Percentiles rank a stretch among this genome's conserved stretches.
phyloP scores from a whole-genome alignment of 2,888 invertebrate species.

The Callyntrura guangdongensis region DNA sequence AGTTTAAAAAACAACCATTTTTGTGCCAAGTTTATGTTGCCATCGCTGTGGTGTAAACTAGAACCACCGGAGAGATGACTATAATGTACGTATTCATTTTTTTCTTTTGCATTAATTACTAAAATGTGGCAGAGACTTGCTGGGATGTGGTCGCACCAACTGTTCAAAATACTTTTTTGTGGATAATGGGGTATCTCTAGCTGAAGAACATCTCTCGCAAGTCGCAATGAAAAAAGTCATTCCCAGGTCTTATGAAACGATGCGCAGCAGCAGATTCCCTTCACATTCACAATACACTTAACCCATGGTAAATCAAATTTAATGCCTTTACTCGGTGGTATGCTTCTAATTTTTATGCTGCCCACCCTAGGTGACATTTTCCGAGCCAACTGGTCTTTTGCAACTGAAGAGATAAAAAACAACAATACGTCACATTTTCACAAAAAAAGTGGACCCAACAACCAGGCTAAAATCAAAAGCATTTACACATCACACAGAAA shows the following conservation, averaged over 20 bases:
- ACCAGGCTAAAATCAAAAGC: background rate
- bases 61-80: background rate
- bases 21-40: constrained; percentile 4
- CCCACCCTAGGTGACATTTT: constrained; percentile 35
- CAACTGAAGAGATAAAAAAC: background rate
- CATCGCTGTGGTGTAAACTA: background rate
- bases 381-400: constrained; percentile 40
- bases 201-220: constrained; percentile 1
- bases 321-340: background rate
- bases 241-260: constrained; percentile 6
- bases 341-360: constrained; percentile 30
- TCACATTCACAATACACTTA: background rate
- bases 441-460: background rate
- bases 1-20: background rate
- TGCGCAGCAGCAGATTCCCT: background rate
- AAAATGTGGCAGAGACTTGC: constrained; percentile 62
- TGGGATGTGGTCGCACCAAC: constrained; percentile 40
- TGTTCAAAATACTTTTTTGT: constrained; percentile 15
- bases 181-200: background rate
- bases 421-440: background rate
- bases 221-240: background rate
- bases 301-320: constrained; percentile 25
- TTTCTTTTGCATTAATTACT: constrained; percentile 63
- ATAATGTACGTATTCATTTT: constrained; percentile 19
- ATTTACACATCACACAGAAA: too few relatives aligned